Evolutionary conservation across 2,797 vertebrate species (phyloP).

Genomic region (Phrynocephalus guinanensis): DNA sequence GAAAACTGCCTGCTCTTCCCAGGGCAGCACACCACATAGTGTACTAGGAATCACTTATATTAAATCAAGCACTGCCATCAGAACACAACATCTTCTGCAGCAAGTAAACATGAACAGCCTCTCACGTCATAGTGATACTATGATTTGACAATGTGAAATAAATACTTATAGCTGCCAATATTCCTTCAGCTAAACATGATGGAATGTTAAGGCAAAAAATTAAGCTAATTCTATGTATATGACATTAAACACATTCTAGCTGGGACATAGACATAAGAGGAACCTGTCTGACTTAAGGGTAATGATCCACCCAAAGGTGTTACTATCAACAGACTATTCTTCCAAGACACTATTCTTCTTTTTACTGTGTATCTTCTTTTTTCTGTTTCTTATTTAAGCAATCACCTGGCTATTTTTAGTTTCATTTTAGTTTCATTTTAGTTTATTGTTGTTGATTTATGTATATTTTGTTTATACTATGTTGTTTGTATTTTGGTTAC

Average conservation of each 20-base stretch:
- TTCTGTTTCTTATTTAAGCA: no score
- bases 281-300: background rate
- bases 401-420: no score
- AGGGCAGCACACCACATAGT: background rate
- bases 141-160: background rate
- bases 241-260: no score
- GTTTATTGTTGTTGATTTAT: no score
- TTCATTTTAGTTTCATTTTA: no score
- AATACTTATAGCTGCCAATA: background rate
- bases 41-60: background rate
- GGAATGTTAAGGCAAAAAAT: background rate
- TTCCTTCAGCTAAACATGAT: background rate
- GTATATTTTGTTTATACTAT: no score
- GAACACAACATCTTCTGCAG: background rate
- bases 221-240: background rate
- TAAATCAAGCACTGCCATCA: no score
- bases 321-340: no score
- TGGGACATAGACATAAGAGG: background rate
- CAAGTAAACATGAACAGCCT: background rate
- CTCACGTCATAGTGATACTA: background rate
- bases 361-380: no score
- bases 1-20: background rate
- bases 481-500: no score
- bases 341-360: no score
- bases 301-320: background rate